phyloP scores from a whole-genome alignment of 2,113 vertebrate genomes.

The Thinocorus orbignyianus region DNA sequence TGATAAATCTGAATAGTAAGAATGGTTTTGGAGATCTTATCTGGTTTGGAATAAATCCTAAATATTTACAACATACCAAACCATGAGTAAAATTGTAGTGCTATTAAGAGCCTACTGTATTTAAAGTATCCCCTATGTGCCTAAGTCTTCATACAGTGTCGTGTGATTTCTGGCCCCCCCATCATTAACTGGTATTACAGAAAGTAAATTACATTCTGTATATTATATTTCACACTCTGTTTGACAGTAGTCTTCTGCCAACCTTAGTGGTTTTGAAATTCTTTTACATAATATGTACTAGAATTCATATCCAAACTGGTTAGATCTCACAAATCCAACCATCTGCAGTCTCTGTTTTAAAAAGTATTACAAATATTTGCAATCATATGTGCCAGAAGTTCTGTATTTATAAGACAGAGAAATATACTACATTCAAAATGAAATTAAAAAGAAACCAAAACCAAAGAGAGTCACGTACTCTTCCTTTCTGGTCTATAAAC shows the following conservation, averaged over 20 bases:
- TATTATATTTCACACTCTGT: background rate
- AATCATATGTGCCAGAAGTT: background rate
- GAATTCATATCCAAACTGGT: background rate
- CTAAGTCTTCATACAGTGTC: background rate
- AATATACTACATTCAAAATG: background rate
- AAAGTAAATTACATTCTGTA: background rate
- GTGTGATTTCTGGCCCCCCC: background rate
- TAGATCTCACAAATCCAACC: background rate
- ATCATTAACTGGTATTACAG: background rate
- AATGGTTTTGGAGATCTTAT: background rate
- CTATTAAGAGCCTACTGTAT: fast-evolving
- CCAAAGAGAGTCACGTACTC: fast-evolving
- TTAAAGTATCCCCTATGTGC: background rate
- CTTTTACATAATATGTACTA: background rate
- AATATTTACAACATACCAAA: background rate
- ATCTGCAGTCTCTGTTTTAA: background rate
- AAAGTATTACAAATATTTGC: background rate
- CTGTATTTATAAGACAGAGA: background rate
- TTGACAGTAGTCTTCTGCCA: background rate
- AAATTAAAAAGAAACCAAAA: background rate
- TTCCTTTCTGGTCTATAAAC: background rate
- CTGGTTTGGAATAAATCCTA: background rate
- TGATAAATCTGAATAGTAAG: background rate
- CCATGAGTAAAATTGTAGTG: background rate
- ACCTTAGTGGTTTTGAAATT: background rate